These are phyloP conservation scores for Cercopithecus mona DNA, from an alignment of 2,113 vertebrate species.

Conservation along the genomic window DNA sequence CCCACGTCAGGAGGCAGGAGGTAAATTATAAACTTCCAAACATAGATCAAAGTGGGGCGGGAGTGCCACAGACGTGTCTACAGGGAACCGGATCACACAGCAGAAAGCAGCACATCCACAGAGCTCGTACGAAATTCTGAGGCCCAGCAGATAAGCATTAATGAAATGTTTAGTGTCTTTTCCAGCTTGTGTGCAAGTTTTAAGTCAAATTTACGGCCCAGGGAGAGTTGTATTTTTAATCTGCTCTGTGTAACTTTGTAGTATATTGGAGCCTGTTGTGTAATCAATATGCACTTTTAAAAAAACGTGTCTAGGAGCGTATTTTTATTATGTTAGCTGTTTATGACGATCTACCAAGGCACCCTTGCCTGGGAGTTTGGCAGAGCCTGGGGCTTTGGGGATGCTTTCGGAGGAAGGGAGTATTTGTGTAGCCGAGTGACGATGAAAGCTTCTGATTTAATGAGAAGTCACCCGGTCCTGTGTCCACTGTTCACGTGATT, in stretches of 20 bases:
- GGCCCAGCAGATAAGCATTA: background rate
- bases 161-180: background rate
- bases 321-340: background rate
- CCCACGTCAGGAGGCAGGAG: too few relatives aligned
- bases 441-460: background rate
- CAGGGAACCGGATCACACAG: background rate
- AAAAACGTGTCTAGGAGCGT: background rate
- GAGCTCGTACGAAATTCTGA: background rate
- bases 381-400: background rate
- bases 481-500: accelerated
- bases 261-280: background rate
- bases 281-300: background rate
- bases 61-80: background rate
- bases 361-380: background rate
- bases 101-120: background rate
- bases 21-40: background rate
- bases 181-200: background rate
- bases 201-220: background rate
- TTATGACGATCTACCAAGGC: background rate
- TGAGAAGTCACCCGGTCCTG: accelerated
- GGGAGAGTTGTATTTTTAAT: constrained; percentile 11
- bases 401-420: background rate
- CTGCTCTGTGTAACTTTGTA: background rate
- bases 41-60: background rate
- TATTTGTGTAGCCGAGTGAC: accelerated